Conservation (phyloP, 1,140 invertebrate species). For the Magallana angulata region DNA sequence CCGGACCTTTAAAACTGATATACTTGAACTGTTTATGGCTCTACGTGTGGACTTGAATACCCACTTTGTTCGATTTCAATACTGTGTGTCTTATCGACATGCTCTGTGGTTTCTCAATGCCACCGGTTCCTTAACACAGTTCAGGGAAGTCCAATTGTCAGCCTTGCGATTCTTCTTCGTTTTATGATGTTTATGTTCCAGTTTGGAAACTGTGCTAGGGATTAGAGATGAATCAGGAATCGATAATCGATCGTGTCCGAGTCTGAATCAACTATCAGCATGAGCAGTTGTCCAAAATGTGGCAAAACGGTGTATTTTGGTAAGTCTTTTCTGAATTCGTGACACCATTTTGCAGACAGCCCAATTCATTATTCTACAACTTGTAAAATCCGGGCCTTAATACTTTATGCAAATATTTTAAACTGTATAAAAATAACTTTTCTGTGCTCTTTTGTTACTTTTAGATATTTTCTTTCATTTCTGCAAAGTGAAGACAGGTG, state of each 20-base stretch:
- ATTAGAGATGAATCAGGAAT: background rate
- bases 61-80: slow-evolving; percentile 33
- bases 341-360: too few relatives aligned
- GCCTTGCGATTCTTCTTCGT: background rate
- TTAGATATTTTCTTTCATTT: too few relatives aligned
- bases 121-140: slow-evolving; percentile 21
- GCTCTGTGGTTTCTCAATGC: slow-evolving; percentile 25
- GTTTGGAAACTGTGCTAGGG: background rate
- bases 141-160: slow-evolving; percentile 6
- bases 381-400: too few relatives aligned
- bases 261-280: background rate
- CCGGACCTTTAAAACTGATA: slow-evolving; percentile 15
- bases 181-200: background rate
- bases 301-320: slow-evolving; percentile 69
- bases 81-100: slow-evolving; percentile 24
- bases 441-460: too few relatives aligned
- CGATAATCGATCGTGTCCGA: background rate
- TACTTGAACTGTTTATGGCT: slow-evolving; percentile 16
- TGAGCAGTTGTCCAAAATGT: slow-evolving; percentile 58
- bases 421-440: too few relatives aligned
- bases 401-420: too few relatives aligned
- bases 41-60: slow-evolving; percentile 5
- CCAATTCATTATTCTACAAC: too few relatives aligned
- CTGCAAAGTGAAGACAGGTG: too few relatives aligned
- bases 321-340: slow-evolving; percentile 46